Conservation (phyloP, 2,113 vertebrate genomes). For the Haliaeetus leucogaster region DNA sequence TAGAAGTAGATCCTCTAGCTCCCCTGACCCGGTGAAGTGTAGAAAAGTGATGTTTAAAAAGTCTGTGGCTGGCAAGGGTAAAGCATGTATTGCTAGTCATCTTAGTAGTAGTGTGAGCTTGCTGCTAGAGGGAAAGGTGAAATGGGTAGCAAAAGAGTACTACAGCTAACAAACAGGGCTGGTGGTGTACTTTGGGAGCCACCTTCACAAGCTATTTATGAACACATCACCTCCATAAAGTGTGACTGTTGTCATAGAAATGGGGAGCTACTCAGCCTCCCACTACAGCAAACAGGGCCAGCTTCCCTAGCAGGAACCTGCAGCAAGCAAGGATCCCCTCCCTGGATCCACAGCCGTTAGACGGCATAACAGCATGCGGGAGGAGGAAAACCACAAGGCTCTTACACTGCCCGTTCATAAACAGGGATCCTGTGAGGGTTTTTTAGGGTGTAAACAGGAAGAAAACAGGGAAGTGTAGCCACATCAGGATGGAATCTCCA, state of each 20-base stretch:
- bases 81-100: background rate
- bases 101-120: background rate
- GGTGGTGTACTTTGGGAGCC: background rate
- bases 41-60: background rate
- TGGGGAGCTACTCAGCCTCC: background rate
- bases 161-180: background rate
- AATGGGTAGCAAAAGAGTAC: background rate
- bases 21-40: accelerated
- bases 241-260: background rate
- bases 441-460: background rate
- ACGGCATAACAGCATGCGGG: background rate
- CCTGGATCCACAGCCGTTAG: background rate
- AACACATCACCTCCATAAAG: background rate
- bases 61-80: background rate
- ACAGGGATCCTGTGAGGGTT: background rate
- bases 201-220: background rate
- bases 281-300: background rate
- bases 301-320: background rate
- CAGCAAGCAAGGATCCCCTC: background rate
- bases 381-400: background rate
- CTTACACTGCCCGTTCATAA: background rate
- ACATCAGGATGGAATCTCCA: background rate
- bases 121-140: background rate
- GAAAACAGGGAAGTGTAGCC: background rate
- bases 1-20: background rate